Evolutionary conservation across 2,113 vertebrate genomes (phyloP), one percentile per base, ranked within the genome.

Genomic region (Columba livia): DNA sequence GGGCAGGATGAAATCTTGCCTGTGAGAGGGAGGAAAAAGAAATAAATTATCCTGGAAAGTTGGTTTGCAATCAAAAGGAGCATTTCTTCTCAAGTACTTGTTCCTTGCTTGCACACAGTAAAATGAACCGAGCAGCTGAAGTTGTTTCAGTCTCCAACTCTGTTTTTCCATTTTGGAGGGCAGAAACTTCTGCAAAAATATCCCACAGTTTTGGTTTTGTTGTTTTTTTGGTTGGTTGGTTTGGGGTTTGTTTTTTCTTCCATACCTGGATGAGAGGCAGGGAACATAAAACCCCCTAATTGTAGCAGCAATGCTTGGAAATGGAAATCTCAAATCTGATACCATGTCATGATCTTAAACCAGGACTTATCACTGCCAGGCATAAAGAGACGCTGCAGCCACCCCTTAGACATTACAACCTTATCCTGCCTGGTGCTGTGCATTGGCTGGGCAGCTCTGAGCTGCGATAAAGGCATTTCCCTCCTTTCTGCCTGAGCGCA

Each of bases 121-220:
- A 72, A 93, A 90, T 85, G 82, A 90, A 51, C 57, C 19, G 48
- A 92, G 75, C 60, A 73, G 70, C 80, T 93, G 72, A 71, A 78
- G 38, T 44, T 75, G 3, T 75, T 92, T 94, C 84, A 93, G 53
- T 16, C 48, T 25, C 14, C 18, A 57, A 25, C 38, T 64, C 84
- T 89, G 61, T 60, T 95, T 92, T 96, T 90, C 77, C 69, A 81
- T 85, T 93, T 81, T 92, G 53, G 65, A 92, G 65, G 56, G 34
- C 60, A 80, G 69, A 57, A 94, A 81, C 34, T 81, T 81, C 34
- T 73, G 57, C 36, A 85, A 88, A 88, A 92, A 89, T 79, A 82
- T 85, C 90, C 50, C 62, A 72, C 29, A 38, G 44, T 61, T 25
- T 36, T 48, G 1, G 3, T 5, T 26, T 32, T 20, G 82, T 48